phyloP scores from a whole-genome alignment of 2,113 vertebrate genomes.

The Tetrax tetrax region DNA sequence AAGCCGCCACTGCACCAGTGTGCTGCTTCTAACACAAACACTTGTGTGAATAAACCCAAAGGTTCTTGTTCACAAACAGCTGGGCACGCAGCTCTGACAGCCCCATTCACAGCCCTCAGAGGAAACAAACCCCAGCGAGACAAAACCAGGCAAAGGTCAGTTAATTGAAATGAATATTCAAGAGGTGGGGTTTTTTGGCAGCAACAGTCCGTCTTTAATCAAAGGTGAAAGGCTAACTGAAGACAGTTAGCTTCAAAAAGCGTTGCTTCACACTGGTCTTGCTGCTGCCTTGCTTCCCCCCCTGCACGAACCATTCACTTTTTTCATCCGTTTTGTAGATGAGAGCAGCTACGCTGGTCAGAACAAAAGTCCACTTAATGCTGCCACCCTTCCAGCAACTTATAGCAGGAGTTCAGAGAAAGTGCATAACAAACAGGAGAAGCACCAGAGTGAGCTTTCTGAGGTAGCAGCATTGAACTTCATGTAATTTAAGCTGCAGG shows the following conservation, averaged over 20 bases:
- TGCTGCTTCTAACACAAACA: background rate
- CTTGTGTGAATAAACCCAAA: background rate
- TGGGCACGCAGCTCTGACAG: background rate
- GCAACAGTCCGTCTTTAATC: background rate
- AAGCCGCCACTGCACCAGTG: background rate
- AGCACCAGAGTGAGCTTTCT: background rate
- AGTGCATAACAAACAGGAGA: background rate
- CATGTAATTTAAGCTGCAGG: background rate
- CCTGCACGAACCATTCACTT: background rate
- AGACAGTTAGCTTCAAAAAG: background rate
- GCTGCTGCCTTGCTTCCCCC: background rate
- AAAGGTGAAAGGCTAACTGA: slow-evolving; percentile 49
- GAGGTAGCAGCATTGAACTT: background rate
- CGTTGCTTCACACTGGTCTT: background rate
- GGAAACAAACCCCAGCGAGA: background rate
- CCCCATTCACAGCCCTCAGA: background rate
- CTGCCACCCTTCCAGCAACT: background rate
- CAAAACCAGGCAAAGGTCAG: background rate
- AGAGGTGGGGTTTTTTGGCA: slow-evolving; percentile 12
- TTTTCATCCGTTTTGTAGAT: background rate
- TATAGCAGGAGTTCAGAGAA: background rate
- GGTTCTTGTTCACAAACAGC: background rate
- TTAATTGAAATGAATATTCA: slow-evolving; percentile 46
- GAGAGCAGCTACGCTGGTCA: background rate
- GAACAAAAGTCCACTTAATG: background rate